Percentiles rank a stretch among this genome's conserved stretches.
Evolutionary conservation across 1,140 invertebrate species (phyloP).

Genomic region (Temnothorax curvispinosus): DNA sequence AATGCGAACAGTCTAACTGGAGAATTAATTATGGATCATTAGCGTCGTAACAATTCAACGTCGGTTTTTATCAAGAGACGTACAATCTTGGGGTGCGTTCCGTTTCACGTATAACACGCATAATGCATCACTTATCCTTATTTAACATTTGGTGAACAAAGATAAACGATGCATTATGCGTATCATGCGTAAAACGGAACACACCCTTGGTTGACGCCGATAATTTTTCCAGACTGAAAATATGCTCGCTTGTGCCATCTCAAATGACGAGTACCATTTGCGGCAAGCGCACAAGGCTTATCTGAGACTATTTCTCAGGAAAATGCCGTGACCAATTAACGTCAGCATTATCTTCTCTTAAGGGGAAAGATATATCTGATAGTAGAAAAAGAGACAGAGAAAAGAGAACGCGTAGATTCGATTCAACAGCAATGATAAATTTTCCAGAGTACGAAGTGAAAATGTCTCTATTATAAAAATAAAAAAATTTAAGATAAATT

Average conservation of each 20-base stretch:
- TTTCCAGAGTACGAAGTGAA: neutral
- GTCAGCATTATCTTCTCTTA: neutral
- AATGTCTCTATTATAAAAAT: neutral
- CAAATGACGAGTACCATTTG: constrained; percentile 12
- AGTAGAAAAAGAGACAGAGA: neutral
- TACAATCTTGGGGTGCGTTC: neutral
- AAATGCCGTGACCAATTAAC: constrained; percentile 50
- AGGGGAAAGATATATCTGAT: neutral
- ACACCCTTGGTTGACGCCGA: neutral
- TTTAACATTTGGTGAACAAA: too few relatives aligned
- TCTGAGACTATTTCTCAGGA: neutral
- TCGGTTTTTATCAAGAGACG: neutral
- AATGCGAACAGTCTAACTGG: neutral
- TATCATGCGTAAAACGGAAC: too few relatives aligned
- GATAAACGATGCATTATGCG: too few relatives aligned
- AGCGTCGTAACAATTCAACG: constrained; percentile 4
- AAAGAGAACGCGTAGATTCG: neutral
- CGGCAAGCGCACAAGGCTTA: neutral
- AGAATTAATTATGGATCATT: constrained; percentile 27
- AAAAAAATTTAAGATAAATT: neutral
- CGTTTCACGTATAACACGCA: too few relatives aligned
- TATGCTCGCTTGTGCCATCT: neutral
- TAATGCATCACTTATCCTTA: too few relatives aligned
- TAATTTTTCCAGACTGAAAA: constrained; percentile 27
- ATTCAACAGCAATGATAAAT: constrained; percentile 21